Percentiles rank a stretch among this genome's conserved stretches.
These are phyloP conservation scores for Nudaria mundana DNA, from an alignment of 2,888 invertebrate species.

Conservation along the genomic window DNA sequence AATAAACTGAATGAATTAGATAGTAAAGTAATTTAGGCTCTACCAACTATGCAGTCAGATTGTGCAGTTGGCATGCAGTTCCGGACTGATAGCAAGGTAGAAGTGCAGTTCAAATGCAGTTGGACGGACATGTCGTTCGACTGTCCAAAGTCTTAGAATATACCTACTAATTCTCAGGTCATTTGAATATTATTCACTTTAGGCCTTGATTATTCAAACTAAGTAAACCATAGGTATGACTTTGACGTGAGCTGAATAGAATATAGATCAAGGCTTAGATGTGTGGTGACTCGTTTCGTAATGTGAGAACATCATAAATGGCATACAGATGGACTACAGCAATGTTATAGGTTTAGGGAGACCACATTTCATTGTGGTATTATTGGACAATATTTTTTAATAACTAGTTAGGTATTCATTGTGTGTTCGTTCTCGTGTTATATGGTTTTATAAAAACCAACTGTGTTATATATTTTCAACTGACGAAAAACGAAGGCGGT, in stretches of 20 bases:
- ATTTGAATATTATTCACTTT: background rate
- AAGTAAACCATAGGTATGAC: background rate
- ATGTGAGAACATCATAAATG: constrained; percentile 58
- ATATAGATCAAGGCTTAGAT: constrained; percentile 68
- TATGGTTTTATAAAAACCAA: too few species aligned
- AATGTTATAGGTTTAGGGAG: constrained; percentile 31
- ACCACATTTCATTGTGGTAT: constrained; percentile 25
- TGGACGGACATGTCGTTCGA: too few species aligned
- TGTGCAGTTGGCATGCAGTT: too few species aligned
- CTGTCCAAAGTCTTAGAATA: background rate
- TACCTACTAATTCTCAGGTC: too few species aligned
- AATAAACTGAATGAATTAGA: too few species aligned
- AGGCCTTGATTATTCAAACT: background rate
- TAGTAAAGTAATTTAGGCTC: too few species aligned
- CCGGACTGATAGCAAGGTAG: too few species aligned
- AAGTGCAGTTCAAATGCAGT: too few species aligned
- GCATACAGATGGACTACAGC: constrained; percentile 54
- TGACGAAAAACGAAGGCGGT: too few species aligned
- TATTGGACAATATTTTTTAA: constrained; percentile 21
- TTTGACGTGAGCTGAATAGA: constrained; percentile 40
- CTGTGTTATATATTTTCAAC: too few species aligned
- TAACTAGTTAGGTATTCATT: background rate
- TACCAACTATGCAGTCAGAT: too few species aligned
- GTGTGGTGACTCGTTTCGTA: constrained; percentile 57
- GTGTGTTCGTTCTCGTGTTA: too few species aligned